Base-by-base conservation (phyloP, 2,113 vertebrate species). In the Polypterus bichir region DNA sequence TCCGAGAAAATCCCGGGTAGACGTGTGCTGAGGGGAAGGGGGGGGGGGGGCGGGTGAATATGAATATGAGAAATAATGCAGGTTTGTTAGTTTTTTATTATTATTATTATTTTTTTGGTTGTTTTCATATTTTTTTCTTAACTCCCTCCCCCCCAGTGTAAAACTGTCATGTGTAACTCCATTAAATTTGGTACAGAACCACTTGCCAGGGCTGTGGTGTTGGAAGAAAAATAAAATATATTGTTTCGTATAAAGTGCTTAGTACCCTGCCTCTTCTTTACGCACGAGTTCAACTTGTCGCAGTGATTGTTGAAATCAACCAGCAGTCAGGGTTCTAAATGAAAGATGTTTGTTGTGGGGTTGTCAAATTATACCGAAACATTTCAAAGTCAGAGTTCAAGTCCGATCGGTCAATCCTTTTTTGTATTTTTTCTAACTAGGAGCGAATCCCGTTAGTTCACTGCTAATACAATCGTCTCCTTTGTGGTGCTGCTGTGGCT, bases 161-260 rank as follows among this genome's bases (percentile, higher is more conserved):
- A 92, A 90, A 83, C 93, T 89, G 91, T 97, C 92, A 91, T 97
- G 93, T 97, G 93, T 97, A 94, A 93, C 90, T 93, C 88, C 92
- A 92, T 95, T 91, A 91, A 88, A 92, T 97, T 97, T 97, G 93
- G 93, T 96, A 94, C 92, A 95, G 89, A 92, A 90, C 89, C 89
- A 91, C 89, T 91, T 72, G 83, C 90, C 86, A 87, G 88, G 89
- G 86, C 91, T 96, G 91, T 94, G 94, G 90, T 97, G 93, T 94
- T 91, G 91, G 91, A 96, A 93, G 80, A 85, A 82, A 97, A 98
- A 96, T 97, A 97, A 97, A 97, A 96, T 94, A 95, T 97, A 97
- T 98, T 97, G 92, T 97, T 97, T 97, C 89, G 90, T 91, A 91
- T 80, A 88, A 90, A 86, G 82, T 60, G 66, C 66, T 44, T 46